phyloP scores from a whole-genome alignment of 2,888 invertebrate species.

The Andrena chrysosceles region DNA sequence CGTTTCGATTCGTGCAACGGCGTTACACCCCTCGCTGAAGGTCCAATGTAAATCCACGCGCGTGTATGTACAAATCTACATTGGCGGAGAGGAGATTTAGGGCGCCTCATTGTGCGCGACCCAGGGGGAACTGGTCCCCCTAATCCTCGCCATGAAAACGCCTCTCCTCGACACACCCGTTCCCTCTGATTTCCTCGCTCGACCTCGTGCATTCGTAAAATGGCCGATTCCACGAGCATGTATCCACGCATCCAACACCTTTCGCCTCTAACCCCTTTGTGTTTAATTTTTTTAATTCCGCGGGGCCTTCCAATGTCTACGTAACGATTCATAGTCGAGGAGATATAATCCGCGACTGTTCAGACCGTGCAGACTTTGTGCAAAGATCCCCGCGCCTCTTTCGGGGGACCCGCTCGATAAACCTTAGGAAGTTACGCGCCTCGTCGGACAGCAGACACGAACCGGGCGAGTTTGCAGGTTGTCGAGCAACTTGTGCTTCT shows the following conservation, averaged over 20 bases:
- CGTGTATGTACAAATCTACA: constrained; percentile 67
- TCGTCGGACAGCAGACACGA: constrained; percentile 21
- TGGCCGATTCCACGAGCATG: constrained; percentile 35
- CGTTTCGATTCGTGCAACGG: constrained; percentile 64
- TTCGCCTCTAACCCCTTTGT: too few relatives aligned
- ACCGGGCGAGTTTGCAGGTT: constrained; percentile 34
- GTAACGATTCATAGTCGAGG: neutral
- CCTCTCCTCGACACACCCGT: constrained; percentile 20
- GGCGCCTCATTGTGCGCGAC: constrained; percentile 44
- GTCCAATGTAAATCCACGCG: constrained; percentile 64
- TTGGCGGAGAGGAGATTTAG: constrained; percentile 62
- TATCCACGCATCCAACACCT: too few relatives aligned
- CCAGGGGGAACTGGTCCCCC: constrained; percentile 12
- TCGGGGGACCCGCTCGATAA: constrained; percentile 38
- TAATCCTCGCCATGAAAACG: constrained; percentile 54
- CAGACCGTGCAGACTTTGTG: constrained; percentile 1
- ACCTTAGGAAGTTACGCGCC: constrained; percentile 46
- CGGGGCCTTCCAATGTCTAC: neutral
- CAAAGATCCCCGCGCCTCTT: neutral
- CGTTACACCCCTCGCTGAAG: constrained; percentile 52
- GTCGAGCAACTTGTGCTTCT: constrained; percentile 46
- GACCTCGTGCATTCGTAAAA: constrained; percentile 24
- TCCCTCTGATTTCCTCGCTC: constrained; percentile 11
- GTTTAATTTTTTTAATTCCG: too few relatives aligned
- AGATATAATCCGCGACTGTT: neutral